phyloP scores from a whole-genome alignment of 2,888 invertebrate species.

The Habrosyne pyritoides region DNA sequence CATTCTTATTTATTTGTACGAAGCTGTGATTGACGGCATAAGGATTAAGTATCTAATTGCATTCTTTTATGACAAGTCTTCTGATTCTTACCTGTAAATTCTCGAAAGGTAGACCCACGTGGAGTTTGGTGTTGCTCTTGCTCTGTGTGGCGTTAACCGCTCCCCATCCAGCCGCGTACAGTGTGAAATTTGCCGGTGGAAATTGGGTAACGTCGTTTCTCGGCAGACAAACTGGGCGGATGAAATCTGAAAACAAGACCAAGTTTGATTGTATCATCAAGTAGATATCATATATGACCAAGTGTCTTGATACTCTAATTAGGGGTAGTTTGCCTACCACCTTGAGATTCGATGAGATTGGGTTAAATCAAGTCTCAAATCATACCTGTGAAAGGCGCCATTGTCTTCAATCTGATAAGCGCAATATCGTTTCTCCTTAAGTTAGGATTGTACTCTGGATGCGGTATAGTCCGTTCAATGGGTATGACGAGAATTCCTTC shows the following conservation, averaged over 20 bases:
- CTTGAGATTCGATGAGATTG: neutral
- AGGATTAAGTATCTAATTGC: too few species aligned
- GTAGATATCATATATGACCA: neutral
- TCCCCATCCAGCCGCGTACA: slow-evolving; percentile 80
- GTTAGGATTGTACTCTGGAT: slow-evolving; percentile 58
- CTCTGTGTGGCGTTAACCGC: slow-evolving; percentile 55
- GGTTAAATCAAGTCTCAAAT: neutral
- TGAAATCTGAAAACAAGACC: slow-evolving; percentile 58
- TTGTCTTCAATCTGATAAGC: slow-evolving; percentile 62
- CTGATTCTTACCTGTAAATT: slow-evolving; percentile 29
- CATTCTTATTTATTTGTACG: too few species aligned
- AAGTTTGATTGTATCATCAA: neutral
- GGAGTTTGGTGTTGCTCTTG: slow-evolving; percentile 49
- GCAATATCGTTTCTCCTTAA: slow-evolving; percentile 68
- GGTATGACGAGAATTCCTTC: slow-evolving; percentile 57
- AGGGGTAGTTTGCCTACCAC: neutral
- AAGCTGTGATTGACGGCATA: too few species aligned
- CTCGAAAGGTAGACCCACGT: slow-evolving; percentile 43
- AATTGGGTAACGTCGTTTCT: slow-evolving; percentile 37
- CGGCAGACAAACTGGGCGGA: slow-evolving; percentile 69
- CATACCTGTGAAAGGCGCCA: slow-evolving; percentile 68
- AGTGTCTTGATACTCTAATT: neutral
- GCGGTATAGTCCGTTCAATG: slow-evolving; percentile 65
- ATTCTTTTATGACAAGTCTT: neutral
- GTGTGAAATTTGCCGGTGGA: slow-evolving; percentile 24